phyloP scores from a whole-genome alignment of 2,797 vertebrate genomes.

The Lacerta bilineata region DNA sequence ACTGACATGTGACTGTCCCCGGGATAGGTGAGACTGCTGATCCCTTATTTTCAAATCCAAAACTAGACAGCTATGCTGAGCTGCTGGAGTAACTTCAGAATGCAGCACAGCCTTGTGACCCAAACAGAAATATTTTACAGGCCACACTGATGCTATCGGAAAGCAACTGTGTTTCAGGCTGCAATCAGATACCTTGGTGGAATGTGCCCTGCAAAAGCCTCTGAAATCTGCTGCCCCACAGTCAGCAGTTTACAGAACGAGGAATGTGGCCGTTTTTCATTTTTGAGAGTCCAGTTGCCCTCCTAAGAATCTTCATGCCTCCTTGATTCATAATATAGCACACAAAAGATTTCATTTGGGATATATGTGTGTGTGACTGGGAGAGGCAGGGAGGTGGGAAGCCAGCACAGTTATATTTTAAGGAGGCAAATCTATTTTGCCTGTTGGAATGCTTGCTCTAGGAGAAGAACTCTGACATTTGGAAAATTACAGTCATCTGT shows the following conservation, averaged over 20 bases:
- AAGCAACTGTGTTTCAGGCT: conserved; percentile 57
- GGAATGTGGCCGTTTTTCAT: conserved; percentile 81
- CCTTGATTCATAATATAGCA: conserved; percentile 87
- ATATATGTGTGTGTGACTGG: background rate
- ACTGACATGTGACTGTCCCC: too few relatives aligned
- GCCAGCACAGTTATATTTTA: conserved; percentile 82
- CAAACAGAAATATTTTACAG: conserved; percentile 56
- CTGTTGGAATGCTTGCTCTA: conserved; percentile 84
- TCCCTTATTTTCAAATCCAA: too few relatives aligned
- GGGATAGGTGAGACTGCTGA: too few relatives aligned
- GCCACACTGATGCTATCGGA: conserved; percentile 62
- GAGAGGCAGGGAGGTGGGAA: too few relatives aligned
- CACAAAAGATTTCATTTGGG: conserved; percentile 83
- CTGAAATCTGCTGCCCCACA: conserved; percentile 63
- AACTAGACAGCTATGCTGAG: too few relatives aligned
- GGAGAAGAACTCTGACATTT: conserved; percentile 84
- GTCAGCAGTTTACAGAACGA: conserved; percentile 73
- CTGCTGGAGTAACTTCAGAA: background rate
- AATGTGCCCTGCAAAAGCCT: conserved; percentile 58
- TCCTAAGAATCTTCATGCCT: conserved; percentile 85
- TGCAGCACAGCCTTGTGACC: background rate
- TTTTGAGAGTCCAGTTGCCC: conserved; percentile 81
- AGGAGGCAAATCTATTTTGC: conserved; percentile 83
- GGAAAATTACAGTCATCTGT: conserved; percentile 86
- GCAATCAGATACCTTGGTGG: conserved; percentile 67